Evolutionary conservation across 23 tunicate species (phyloP).

Genomic region (Trididemnum nubilum): DNA sequence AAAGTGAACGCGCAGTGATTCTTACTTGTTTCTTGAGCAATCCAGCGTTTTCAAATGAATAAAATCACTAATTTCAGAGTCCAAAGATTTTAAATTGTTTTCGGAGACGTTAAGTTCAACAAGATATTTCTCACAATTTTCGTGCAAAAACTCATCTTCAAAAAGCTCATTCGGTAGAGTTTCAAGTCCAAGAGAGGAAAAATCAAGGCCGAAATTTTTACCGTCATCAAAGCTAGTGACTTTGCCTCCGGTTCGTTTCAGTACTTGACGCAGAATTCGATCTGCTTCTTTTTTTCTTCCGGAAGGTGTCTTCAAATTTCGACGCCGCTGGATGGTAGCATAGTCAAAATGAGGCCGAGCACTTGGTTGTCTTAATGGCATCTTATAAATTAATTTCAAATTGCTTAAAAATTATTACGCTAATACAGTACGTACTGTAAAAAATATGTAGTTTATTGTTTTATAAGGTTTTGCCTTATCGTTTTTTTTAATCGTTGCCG

Average conservation of each 20-base stretch:
- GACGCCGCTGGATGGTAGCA: constrained; percentile 63
- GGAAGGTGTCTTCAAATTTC: constrained; percentile 55
- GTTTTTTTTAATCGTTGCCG: too few species aligned
- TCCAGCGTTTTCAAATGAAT: constrained; percentile 41
- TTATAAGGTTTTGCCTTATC: too few species aligned
- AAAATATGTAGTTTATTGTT: too few species aligned
- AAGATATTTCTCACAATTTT: constrained; percentile 61
- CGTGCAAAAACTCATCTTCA: constrained; percentile 88
- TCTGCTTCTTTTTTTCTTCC: constrained; percentile 73
- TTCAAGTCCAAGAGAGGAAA: constrained; percentile 42
- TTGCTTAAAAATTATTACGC: too few species aligned
- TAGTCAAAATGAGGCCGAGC: constrained; percentile 45
- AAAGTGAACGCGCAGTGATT: too few species aligned
- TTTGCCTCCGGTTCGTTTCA: constrained; percentile 52
- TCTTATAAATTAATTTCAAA: background rate
- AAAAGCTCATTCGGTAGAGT: constrained; percentile 69
- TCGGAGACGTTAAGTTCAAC: constrained; percentile 52
- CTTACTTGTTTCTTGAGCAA: constrained; percentile 70
- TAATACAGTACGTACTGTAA: too few species aligned
- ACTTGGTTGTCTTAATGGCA: constrained; percentile 73
- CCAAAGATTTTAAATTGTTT: constrained; percentile 57
- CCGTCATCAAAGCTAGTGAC: constrained; percentile 20
- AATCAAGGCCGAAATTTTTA: constrained; percentile 37
- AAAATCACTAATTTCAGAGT: constrained; percentile 78
- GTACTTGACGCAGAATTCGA: constrained; percentile 45